phyloP scores from a whole-genome alignment of 2,797 vertebrate species.

The Cyprinodon diabolis region DNA sequence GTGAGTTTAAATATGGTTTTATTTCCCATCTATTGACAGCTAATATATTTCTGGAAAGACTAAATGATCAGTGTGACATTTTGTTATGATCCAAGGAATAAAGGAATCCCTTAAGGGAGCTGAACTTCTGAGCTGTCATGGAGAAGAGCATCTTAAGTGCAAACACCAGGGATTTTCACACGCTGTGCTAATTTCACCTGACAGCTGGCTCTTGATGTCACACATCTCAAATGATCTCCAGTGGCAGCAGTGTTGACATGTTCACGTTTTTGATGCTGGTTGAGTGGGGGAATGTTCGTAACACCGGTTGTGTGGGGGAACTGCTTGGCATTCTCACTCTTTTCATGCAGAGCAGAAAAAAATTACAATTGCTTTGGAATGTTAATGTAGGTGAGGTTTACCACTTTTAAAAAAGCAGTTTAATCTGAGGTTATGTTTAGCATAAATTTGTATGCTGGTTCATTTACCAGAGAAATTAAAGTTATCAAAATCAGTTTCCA shows the following conservation, averaged over 20 bases:
- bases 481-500: too few relatives aligned
- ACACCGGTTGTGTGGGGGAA: neutral
- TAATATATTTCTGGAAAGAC: neutral
- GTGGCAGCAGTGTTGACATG: neutral
- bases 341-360: neutral
- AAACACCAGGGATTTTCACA: conserved; percentile 1
- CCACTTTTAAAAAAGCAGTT: neutral
- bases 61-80: neutral
- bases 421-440: neutral
- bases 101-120: conserved; percentile 1
- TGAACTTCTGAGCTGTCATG: neutral
- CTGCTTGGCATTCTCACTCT: neutral
- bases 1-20: neutral
- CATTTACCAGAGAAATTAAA: neutral
- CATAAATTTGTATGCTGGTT: neutral
- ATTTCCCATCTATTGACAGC: neutral
- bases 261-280: neutral
- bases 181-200: conserved; percentile 13
- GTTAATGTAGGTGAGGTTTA: too few relatives aligned
- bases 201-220: conserved; percentile 17
- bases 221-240: conserved; percentile 9
- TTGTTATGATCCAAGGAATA: neutral
- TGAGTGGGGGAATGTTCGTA: neutral
- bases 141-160: neutral
- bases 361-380: neutral